Evolutionary conservation across 2,888 invertebrate genomes (phyloP), one percentile per base, ranked within the genome.

Genomic region (Merodon equestris): DNA sequence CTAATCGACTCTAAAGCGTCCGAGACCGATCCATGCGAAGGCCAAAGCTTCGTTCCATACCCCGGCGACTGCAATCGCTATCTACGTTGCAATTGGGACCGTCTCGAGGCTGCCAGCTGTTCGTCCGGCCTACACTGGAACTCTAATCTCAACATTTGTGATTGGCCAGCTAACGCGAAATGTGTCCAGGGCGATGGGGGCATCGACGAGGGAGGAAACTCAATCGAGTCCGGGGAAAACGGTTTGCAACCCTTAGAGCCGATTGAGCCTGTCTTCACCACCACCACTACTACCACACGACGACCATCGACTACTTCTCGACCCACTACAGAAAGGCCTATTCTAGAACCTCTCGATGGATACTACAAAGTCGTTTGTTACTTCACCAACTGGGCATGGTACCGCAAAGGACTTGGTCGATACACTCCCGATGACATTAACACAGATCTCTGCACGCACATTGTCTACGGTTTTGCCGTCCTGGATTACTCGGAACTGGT

Each of bases 301-400:
- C 27, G 27, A 27, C 27, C 27, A 27, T n/a, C n/a, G n/a, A 27
- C 27, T 27, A 27, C 27, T n/a, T n/a, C n/a, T n/a, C 81, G 85
- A 60, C 86, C 88, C 7, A 86, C 86, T 0, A 86, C 86, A 0
- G 85, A 87, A 40, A 85, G 85, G 67, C 85, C 88, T 4, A 68
- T 81, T 4, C 89, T 90, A 74, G 89, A 88, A 60, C 92, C 89
- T 53, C 86, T 92, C 75, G 89, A 91, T 86, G 95, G 94, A 14
- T 91, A 93, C 72, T 95, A 92, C 86, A 96, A 95, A 88, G 91
- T 96, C 0, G 94, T 96, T 0, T 97, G 96, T 85, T 97, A 97
- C 88, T 97, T 96, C 88, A 96, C 97, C 0, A 97, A 97, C 86
- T 97, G 97, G 97, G 96, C 97, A 0, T 96, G 96, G 96, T 96